Evolutionary conservation across 2,113 vertebrate genomes (phyloP).

Genomic region (Macrotis lagotis): DNA sequence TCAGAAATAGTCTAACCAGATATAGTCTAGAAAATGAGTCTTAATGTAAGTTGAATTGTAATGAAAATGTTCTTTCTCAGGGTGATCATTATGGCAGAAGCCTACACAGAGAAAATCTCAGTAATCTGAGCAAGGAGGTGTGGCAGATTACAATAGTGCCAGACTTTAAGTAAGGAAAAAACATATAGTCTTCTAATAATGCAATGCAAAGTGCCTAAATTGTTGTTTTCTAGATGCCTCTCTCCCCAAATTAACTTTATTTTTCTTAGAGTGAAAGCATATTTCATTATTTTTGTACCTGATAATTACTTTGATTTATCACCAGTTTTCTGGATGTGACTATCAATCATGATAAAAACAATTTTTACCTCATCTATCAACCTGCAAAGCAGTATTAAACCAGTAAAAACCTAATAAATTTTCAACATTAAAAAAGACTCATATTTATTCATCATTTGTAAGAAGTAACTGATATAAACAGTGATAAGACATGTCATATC

Average conservation of each 20-base stretch:
- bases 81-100: not conserved
- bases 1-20: not conserved
- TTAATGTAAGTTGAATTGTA: not conserved
- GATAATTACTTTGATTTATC: constrained; percentile 17
- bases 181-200: not conserved
- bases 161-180: not conserved
- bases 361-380: not conserved
- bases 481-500: not conserved
- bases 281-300: constrained; percentile 7
- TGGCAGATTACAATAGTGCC: not conserved
- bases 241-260: constrained; percentile 17
- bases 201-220: constrained; percentile 13
- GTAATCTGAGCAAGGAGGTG: not conserved
- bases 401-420: not conserved
- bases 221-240: not conserved
- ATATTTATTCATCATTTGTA: not conserved
- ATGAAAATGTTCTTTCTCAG: not conserved
- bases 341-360: not conserved
- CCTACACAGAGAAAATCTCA: not conserved
- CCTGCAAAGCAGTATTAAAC: not conserved
- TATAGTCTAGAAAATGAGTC: not conserved
- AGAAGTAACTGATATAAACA: not conserved
- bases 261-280: not conserved
- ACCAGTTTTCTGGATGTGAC: not conserved
- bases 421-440: not conserved